Conservation (phyloP, 23 tunicate species). For the Styela clava region DNA sequence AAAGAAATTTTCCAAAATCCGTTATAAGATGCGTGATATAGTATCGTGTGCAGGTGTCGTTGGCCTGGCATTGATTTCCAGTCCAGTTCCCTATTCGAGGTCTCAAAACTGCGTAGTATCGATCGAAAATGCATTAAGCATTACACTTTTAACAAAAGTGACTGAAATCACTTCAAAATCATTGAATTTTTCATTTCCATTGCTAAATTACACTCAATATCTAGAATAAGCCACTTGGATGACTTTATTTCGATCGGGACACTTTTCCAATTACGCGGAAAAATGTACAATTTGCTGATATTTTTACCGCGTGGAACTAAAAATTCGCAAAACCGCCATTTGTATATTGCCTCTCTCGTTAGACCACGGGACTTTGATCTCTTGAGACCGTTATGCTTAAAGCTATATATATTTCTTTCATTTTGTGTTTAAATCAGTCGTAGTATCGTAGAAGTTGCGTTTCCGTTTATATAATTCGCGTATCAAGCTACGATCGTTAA, state of each 20-base stretch:
- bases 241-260: too few species aligned
- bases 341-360: background rate
- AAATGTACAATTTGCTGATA: background rate
- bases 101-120: background rate
- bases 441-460: too few species aligned
- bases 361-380: background rate
- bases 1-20: too few species aligned
- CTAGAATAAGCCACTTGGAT: too few species aligned
- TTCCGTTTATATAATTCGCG: too few species aligned
- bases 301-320: background rate
- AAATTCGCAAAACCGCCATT: conserved; percentile 9
- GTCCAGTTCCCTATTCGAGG: background rate
- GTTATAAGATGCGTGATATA: background rate
- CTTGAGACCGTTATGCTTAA: background rate
- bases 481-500: too few species aligned
- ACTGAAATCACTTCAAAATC: too few species aligned
- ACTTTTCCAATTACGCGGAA: background rate
- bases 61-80: background rate
- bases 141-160: background rate
- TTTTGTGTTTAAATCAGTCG: too few species aligned
- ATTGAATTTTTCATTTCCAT: too few species aligned
- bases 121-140: background rate
- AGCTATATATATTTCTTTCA: background rate
- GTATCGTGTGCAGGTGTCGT: background rate
- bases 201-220: too few species aligned